Base-by-base conservation (phyloP, 2,113 vertebrate genomes). In the Gila orcuttii region DNA sequence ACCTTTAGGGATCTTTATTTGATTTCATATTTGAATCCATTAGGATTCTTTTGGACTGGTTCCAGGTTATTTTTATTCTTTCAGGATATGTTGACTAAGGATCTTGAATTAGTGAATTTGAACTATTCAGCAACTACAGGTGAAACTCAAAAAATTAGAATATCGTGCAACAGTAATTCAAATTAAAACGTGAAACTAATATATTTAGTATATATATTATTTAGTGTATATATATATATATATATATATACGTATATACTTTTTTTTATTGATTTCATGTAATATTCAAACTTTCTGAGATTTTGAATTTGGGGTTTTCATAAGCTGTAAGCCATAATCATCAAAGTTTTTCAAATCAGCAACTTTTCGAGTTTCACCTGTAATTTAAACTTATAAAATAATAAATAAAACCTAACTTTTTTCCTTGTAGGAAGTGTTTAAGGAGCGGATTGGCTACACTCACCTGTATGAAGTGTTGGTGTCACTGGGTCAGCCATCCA, bases 371-470 rank as follows among this genome's bases (percentile, higher is more conserved):
- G 28, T 28, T 28, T 28, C 28, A 28, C 28, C 28, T 28, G 28
- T 28, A n/a, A 74, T 75, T 75, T 13, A 28, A 28, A 50, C 47
- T 17, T 52, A 11, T 59, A 11, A 78, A 23, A 36, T 23, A 69
- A 21, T 36, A 45, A 69, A 5, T 50, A 47, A 47, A 31, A 19
- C 2, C 42, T 0, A 1, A 8, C 0, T 3, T 52, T 19, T 57
- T 39, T 13, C 39, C 62, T 73, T 87, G 69, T 89, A 99, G 98
- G 98, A 99, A 90, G 98, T 99, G 87, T 99, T 99, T 93, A 99
- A 99, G 91, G 98, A 99, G 93, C 94, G 98, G 87, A 99, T 99
- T 88, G 98, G 98, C 75, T 99, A 99, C 88, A 95, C 95, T 69
- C 98, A 99, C 87, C 94, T 99, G 90, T 97, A 95, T 59, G 98